Evolutionary conservation across 2,888 invertebrate species (phyloP), one percentile per base, ranked within the genome.

Genomic region (Prenolepis imparis): DNA sequence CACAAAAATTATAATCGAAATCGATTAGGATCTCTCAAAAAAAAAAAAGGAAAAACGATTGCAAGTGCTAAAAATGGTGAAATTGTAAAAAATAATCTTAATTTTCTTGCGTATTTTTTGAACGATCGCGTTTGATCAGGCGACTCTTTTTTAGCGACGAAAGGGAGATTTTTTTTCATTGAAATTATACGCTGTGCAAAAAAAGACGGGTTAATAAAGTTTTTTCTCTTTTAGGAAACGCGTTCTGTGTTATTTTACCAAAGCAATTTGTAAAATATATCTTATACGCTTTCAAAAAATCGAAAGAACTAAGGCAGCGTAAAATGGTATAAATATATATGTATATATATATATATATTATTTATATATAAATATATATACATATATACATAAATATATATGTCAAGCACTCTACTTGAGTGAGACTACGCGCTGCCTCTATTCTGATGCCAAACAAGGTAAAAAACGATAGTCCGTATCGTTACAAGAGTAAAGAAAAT

Each of bases 371-470:
- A 39, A 78, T 44, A 66, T 63, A 68, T 61, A 41, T 61, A 61
- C 77, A 84, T 57, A 78, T 41, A 64, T 67, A 68, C 59, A 39
- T 59, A 59, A 11, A 63, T 84, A 80, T 78, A 55, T 83, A 80
- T 80, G 70, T 86, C 87, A 91, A 91, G 91, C 91, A 87, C 72
- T 86, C 91, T 92, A 92, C 90, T 64, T 88, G 73, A 84, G 86
- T 91, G 89, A 88, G 74, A 91, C 93, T 93, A 93, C 89, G 90
- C 91, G 90, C 88, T 92, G 92, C 89, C 86, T 91, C 93, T 93
- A 93, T 91, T 86, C 86, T 87, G 88, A 91, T 93, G 93, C 93
- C 91, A 90, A 92, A 90, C 86, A 90, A 91, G 85, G 85, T 88
- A 86, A 70, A 70, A 78, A 90, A 90, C 77, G 83, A 91, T 88